phyloP scores from a whole-genome alignment of 2,797 vertebrate genomes.

The Tauraco hartlaubi region DNA sequence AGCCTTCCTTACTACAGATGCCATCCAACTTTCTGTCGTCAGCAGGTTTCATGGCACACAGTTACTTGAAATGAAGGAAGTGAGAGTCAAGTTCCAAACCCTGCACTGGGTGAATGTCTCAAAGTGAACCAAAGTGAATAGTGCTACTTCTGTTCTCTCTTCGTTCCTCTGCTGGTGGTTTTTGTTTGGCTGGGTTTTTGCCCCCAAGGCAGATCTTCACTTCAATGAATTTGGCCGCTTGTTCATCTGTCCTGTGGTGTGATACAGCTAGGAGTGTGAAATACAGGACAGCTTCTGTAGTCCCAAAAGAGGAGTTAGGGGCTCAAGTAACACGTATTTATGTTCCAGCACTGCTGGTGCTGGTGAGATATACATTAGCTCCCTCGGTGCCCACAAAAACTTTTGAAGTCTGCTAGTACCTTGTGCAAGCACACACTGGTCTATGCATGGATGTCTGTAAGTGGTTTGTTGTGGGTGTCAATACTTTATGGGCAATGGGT shows the following conservation, averaged over 20 bases:
- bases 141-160: neutral
- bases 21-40: neutral
- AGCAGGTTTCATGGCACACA: neutral
- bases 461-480: neutral
- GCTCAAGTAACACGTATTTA: neutral
- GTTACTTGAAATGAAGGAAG: neutral
- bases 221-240: neutral
- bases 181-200: neutral
- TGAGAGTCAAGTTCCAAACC: neutral
- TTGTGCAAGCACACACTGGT: neutral
- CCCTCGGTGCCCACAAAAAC: neutral
- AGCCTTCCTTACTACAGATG: neutral
- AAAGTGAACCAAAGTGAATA: neutral
- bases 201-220: neutral
- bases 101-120: fast-evolving
- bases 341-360: neutral
- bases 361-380: neutral
- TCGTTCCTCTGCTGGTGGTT: neutral
- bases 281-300: neutral
- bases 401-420: neutral
- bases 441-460: neutral
- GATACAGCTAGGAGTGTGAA: neutral
- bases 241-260: neutral
- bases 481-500: neutral
- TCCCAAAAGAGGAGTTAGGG: constrained; percentile 11